Evolutionary conservation across 2,113 vertebrate species (phyloP).

Genomic region (Urocynchramus pylzowi): DNA sequence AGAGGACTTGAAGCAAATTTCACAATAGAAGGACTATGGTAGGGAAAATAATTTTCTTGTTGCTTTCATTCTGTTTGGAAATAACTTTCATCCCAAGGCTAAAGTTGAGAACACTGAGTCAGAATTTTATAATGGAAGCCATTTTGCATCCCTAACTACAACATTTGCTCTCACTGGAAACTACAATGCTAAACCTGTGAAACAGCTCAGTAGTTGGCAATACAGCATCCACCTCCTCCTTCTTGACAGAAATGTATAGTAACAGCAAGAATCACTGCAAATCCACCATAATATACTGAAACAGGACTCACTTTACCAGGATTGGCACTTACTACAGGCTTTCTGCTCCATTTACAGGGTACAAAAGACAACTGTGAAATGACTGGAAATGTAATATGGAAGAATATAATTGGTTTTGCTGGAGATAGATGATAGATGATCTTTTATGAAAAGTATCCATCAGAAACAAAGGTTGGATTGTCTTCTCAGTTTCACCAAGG

Average conservation of each 20-base stretch:
- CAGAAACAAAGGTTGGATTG: not conserved
- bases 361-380: constrained; percentile 10
- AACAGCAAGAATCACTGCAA: not conserved
- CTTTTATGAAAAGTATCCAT: not conserved
- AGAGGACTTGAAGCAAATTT: not conserved
- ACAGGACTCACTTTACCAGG: not conserved
- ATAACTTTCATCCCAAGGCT: not conserved
- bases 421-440: not conserved
- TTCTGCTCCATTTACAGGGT: not conserved
- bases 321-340: not conserved
- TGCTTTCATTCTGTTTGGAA: not conserved
- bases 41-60: not conserved
- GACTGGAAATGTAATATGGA: not conserved
- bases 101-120: rapidly evolving
- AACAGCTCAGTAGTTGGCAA: not conserved
- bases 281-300: not conserved
- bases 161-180: not conserved
- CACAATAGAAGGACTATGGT: not conserved
- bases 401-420: not conserved
- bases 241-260: not conserved
- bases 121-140: not conserved
- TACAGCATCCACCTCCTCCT: not conserved
- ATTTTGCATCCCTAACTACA: not conserved
- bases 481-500: not conserved
- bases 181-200: not conserved